phyloP scores from a whole-genome alignment of 2,113 vertebrate genomes.

The Myotis yumanensis region DNA sequence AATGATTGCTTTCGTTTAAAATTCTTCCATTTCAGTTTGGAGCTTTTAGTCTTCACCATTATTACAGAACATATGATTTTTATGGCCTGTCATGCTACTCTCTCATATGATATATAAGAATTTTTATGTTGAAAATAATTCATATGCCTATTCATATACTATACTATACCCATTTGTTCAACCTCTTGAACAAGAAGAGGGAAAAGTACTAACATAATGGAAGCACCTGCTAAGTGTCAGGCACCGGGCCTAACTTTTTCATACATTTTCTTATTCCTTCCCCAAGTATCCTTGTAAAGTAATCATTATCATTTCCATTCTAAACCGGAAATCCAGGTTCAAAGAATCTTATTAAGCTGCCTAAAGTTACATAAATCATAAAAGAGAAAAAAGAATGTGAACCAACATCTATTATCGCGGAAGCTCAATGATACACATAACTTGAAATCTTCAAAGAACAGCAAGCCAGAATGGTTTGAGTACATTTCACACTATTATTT shows the following conservation, averaged over 20 bases:
- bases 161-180: not conserved
- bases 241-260: not conserved
- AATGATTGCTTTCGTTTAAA: not conserved
- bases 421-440: not conserved
- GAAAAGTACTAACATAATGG: not conserved
- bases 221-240: not conserved
- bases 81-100: not conserved
- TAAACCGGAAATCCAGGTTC: not conserved
- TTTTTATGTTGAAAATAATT: slow-evolving; percentile 10
- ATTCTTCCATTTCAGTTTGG: not conserved
- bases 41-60: not conserved
- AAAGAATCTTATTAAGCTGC: not conserved
- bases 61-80: not conserved
- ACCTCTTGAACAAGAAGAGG: not conserved
- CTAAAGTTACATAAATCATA: not conserved
- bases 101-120: not conserved
- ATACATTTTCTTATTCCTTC: not conserved
- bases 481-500: not conserved
- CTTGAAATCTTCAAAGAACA: not conserved
- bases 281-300: not conserved
- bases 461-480: not conserved
- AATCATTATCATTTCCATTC: not conserved
- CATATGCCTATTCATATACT: not conserved
- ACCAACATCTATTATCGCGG: not conserved
- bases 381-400: not conserved